These are phyloP conservation scores for Myotis vivesi DNA, from an alignment of 2,797 vertebrate species.

Conservation along the genomic window DNA sequence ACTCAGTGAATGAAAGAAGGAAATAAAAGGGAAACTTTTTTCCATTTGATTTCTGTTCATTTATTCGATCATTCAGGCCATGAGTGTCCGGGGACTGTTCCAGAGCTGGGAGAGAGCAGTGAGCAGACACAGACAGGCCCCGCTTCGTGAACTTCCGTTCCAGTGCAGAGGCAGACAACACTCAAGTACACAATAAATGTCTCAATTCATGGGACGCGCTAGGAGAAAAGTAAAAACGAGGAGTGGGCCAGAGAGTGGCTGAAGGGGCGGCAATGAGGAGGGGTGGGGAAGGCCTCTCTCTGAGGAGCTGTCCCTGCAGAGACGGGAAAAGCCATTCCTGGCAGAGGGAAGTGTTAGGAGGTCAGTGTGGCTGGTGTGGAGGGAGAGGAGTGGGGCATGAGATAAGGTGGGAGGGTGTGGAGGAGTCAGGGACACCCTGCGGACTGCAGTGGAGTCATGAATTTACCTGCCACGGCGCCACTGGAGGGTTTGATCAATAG, in stretches of 20 bases:
- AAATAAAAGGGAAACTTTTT: neutral
- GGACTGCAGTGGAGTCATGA: neutral
- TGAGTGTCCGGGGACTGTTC: neutral
- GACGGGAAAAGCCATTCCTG: neutral
- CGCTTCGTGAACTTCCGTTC: too few relatives aligned
- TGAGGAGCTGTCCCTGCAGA: neutral
- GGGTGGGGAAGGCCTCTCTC: neutral
- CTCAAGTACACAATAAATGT: neutral
- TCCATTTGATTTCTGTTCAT: neutral
- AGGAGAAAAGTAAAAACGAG: neutral
- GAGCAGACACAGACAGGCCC: neutral
- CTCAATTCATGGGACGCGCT: accelerated
- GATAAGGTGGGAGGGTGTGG: neutral
- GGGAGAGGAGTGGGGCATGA: neutral
- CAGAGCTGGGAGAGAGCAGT: neutral
- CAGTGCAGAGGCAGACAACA: neutral
- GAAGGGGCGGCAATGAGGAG: accelerated
- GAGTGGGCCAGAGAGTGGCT: neutral
- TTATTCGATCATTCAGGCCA: neutral
- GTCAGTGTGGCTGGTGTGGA: neutral
- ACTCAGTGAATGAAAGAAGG: neutral
- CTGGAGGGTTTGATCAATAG: neutral
- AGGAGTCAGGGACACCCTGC: accelerated
- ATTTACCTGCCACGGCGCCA: neutral
- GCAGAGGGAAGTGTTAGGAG: neutral